Evolutionary conservation across 2,888 invertebrate species (phyloP).

Genomic region (Choristoneura rosaceana): DNA sequence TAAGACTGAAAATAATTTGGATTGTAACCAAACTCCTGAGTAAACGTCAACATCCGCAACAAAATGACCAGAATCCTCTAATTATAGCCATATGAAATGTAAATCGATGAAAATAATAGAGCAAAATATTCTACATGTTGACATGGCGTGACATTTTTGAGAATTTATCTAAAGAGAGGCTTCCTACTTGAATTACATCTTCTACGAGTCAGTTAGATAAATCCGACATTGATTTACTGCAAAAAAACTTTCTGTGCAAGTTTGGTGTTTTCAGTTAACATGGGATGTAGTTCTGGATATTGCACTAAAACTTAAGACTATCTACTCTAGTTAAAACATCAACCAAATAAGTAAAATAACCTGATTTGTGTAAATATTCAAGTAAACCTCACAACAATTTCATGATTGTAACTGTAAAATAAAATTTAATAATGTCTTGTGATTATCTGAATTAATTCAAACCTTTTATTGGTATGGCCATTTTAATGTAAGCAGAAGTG

Average conservation of each 20-base stretch:
- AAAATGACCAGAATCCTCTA: slow-evolving; percentile 80
- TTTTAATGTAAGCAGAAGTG: background rate
- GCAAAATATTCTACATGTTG: slow-evolving; percentile 81
- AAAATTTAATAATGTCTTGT: background rate
- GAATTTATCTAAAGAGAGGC: slow-evolving; percentile 58
- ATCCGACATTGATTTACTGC: slow-evolving; percentile 50
- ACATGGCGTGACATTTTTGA: slow-evolving; percentile 82
- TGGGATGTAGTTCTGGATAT: no score
- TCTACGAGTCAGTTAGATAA: slow-evolving; percentile 48
- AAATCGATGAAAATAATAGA: slow-evolving; percentile 82
- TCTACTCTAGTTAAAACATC: background rate
- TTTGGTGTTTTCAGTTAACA: no score
- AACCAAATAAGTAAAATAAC: background rate
- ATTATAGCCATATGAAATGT: slow-evolving; percentile 82
- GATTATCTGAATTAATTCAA: background rate
- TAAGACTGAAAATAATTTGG: slow-evolving; percentile 43
- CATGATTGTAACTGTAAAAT: background rate
- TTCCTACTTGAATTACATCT: slow-evolving; percentile 52
- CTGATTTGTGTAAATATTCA: background rate
- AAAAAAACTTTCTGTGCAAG: no score
- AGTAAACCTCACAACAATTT: background rate
- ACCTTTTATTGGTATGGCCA: background rate
- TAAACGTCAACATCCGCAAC: slow-evolving; percentile 73
- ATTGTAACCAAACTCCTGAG: slow-evolving; percentile 68
- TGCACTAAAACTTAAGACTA: background rate